Evolutionary conservation across 2,113 vertebrate genomes (phyloP), one percentile per base, ranked within the genome.

Genomic region (Prochilodus magdalenae): DNA sequence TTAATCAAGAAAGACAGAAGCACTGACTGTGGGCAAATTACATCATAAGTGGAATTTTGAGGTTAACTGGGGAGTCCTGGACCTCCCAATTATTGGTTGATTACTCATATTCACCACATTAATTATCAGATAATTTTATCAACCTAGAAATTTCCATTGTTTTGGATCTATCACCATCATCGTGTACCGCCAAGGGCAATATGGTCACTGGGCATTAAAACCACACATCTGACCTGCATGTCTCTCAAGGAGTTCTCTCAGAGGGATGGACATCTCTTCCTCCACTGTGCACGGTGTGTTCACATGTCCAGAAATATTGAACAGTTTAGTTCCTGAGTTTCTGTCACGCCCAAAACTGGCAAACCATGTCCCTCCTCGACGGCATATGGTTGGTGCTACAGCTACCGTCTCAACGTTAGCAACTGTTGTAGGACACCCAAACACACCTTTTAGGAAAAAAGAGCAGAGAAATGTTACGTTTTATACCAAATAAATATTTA

Each of bases 301-400:
- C 40, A 99, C 98, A 0, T 99, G 98, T 16, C 98, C 98, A 0
- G 98, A 99, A 90, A 99, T 99, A 88, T 98, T 98, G 89, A 99
- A 99, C 26, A 99, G 95, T 77, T 99, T 99, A 0, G 98, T 99
- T 60, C 98, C 97, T 0, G 97, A 98, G 83, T 99, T 99, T 30
- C 98, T 96, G 86, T 99, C 98, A 3, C 98, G 94, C 29, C 98
- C 98, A 0, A 99, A 98, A 84, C 96, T 6, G 10, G 94, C 90
- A 4, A 99, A 99, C 98, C 98, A 99, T 0, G 92, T 11, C 0
- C 98, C 98, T 0, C 98, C 96, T 0, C 98, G 97, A 12, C 98
- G 96, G 88, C 98, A 99, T 89, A 99, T 99, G 11, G 97, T 95
- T 67, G 98, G 98, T 0, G 98, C 94, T 84, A 99, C 98, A 0